Conservation (phyloP, 2,113 vertebrate genomes). For the Anhinga rufa region DNA sequence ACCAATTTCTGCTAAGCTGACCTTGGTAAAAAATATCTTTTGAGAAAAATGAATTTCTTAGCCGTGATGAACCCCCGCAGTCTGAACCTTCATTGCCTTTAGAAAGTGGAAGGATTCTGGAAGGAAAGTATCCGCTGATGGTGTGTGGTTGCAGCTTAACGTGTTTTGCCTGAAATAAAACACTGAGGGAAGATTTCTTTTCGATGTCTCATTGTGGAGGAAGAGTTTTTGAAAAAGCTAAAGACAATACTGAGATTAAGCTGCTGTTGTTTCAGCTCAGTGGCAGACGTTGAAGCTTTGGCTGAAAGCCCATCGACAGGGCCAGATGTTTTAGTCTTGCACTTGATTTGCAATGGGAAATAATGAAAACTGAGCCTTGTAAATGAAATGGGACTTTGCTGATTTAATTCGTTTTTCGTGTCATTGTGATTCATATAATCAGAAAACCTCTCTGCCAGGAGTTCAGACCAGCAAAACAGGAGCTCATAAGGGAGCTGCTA, state of each 20-base stretch:
- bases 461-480: slow-evolving; percentile 68
- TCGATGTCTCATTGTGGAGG: slow-evolving; percentile 60
- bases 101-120: neutral
- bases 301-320: slow-evolving; percentile 72
- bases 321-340: slow-evolving; percentile 76
- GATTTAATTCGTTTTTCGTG: slow-evolving; percentile 68
- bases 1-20: neutral
- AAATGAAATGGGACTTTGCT: slow-evolving; percentile 24
- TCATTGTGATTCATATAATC: slow-evolving; percentile 64
- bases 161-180: slow-evolving; percentile 33
- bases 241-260: slow-evolving; percentile 85
- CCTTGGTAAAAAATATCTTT: neutral
- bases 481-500: neutral
- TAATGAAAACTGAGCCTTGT: slow-evolving; percentile 32
- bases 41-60: neutral
- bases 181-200: slow-evolving; percentile 73
- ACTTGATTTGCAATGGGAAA: slow-evolving; percentile 55
- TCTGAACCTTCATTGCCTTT: neutral
- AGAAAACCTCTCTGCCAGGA: slow-evolving; percentile 57
- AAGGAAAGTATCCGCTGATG: neutral
- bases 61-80: neutral
- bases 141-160: slow-evolving; percentile 12
- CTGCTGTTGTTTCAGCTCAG: slow-evolving; percentile 85
- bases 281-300: slow-evolving; percentile 82
- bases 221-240: slow-evolving; percentile 69